Conservation (phyloP, 2,888 invertebrate species). For the Daptonema setosum region DNA sequence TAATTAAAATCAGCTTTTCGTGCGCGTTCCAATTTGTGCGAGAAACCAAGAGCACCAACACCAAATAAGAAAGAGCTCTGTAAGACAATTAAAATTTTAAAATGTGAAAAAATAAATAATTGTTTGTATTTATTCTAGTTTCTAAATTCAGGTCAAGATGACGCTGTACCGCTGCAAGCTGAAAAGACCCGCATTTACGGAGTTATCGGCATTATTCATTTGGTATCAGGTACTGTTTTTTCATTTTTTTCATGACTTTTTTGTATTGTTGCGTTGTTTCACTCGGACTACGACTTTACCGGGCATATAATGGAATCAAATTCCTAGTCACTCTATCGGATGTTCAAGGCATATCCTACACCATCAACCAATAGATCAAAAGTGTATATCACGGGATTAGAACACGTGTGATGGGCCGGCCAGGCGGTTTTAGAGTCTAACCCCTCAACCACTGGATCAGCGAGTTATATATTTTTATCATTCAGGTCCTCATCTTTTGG, state of each 20-base stretch:
- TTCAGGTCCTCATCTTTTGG: conserved; percentile 56
- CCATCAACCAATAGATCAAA: too few species aligned
- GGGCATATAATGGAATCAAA: neutral
- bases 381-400: too few species aligned
- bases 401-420: too few species aligned
- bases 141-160: neutral
- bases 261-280: neutral
- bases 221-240: neutral
- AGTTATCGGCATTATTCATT: neutral
- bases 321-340: neutral
- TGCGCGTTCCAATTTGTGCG: too few species aligned
- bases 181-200: neutral
- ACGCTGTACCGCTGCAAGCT: neutral
- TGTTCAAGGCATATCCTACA: too few species aligned
- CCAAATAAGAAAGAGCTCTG: too few species aligned
- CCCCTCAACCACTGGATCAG: too few species aligned
- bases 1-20: too few species aligned
- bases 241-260: neutral
- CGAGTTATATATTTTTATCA: neutral
- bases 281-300: neutral
- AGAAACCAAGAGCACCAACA: too few species aligned
- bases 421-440: too few species aligned
- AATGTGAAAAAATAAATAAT: neutral
- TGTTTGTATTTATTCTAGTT: neutral
- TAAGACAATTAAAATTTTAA: too few species aligned